Base-by-base conservation (phyloP, 2,113 vertebrate species). In the Clarias magur region DNA sequence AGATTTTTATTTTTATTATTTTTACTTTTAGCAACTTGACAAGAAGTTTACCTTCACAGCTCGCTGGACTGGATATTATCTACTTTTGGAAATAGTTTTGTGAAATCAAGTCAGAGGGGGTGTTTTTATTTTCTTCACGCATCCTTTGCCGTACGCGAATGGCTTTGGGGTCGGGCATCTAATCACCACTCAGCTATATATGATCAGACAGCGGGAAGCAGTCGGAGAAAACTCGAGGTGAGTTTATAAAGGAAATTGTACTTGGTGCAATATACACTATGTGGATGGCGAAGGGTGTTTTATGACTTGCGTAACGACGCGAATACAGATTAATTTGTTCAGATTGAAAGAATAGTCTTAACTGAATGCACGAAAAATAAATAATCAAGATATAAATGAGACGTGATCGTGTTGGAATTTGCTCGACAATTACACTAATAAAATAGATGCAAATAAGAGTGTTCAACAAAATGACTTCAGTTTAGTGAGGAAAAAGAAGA, bases 41-140 rank as follows among this genome's bases (percentile, higher is more conserved):
- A 25, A 56, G 34, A 60, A 54, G n/a, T 84, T 76, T 27, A 54
- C 54, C 7, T 59, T 73, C 68, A 30, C 72, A 60, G 75, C 83
- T 62, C 88, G 48, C 60, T 86, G 85, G 82, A 89, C 88, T 89
- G 90, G 90, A 91, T 91, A 63, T 72, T 85, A 85, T 82, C 87
- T 63, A 76, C 80, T 81, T 85, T 78, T 80, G 80, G 88, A 57
- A 89, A 80, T 88, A 79, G 87, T 90, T 90, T 87, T 68, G 87
- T 78, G 82, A 85, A 42, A 57, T 81, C 56, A 65, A 81, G 70
- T 68, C 82, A 54, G 79, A 86, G 42, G 87, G 54, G 56, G 23
- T 81, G 79, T 34, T 81, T 48, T 81, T 34, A 70, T 70, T 82
- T 63, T 85, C 73, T 85, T 73, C 76, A 65, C 70, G 65, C 86